Evolutionary conservation across 2,113 vertebrate genomes (phyloP), one percentile per base, ranked within the genome.

Genomic region (Gadus macrocephalus): DNA sequence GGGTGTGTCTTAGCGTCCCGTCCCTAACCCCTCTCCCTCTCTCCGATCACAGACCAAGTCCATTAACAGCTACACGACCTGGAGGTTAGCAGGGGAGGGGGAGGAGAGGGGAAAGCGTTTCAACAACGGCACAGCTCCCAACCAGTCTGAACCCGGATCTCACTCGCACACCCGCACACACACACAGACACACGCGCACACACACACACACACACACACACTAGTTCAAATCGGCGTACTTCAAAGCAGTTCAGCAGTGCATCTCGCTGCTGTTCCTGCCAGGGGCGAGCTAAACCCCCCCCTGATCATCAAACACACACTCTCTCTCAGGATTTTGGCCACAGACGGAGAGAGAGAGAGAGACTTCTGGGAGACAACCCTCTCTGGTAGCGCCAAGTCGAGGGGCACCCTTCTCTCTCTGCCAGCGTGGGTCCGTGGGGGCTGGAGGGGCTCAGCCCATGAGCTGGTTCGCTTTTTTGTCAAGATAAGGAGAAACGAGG

Each of bases 41-140:
- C 80, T 78, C 53, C 66, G 76, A 80, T 83, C 31, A 5, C 85
- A 82, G 79, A 78, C 88, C 76, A 85, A 75, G 68, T 68, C 14
- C 25, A 81, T 88, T 78, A 83, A 2, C 70, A 74, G 42, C 69
- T 78, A 77, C 83, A 85, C 84, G 80, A 82, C 62, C 61, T 4
- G 14, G 64, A 69, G 31, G 31, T 35, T 35, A 35, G 31, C 3
- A 35, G 31, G 31, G 31, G 31, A 31, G 28, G 28, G 28, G 28
- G 28, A 35, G 31, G 6, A 35, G 31, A 35, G 31, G 31, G 31
- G 6, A 35, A 35, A 31, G 31, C 69, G 81, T 71, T 81, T 68
- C 67, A 67, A 62, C 66, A 17, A n/a, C 31, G 31, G 31, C 31
- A 35, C 31, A 35, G 31, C 31, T 35, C 31, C 31, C 4, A 35